phyloP scores from a whole-genome alignment of 1,140 invertebrate genomes.

The Coptotermes formosanus region DNA sequence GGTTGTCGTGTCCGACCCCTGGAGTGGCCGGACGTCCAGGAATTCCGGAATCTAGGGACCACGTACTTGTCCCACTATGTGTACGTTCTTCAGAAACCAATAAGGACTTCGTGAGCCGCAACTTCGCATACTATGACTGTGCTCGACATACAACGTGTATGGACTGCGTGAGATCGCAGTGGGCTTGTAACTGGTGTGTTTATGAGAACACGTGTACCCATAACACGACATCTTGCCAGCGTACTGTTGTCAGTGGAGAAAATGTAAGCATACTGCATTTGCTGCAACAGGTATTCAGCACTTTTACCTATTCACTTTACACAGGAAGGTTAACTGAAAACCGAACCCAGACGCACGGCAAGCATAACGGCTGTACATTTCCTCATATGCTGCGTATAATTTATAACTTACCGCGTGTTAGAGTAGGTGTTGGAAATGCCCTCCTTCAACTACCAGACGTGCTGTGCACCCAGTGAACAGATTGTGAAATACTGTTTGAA shows the following conservation, averaged over 20 bases:
- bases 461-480: no score
- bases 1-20: slow-evolving; percentile 84
- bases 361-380: no score
- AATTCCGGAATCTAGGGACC: slow-evolving; percentile 74
- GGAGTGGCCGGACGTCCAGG: slow-evolving; percentile 69
- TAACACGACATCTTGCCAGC: slow-evolving; percentile 77
- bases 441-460: no score
- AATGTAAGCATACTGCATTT: slow-evolving; percentile 56
- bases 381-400: no score
- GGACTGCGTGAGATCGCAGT: slow-evolving; percentile 82
- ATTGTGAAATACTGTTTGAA: no score
- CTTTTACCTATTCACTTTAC: not conserved
- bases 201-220: slow-evolving; percentile 93
- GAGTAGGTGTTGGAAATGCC: no score
- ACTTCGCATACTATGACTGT: slow-evolving; percentile 95
- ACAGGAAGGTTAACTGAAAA: no score
- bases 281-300: slow-evolving; percentile 32
- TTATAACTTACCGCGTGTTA: no score
- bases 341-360: no score
- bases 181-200: slow-evolving; percentile 95
- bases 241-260: slow-evolving; percentile 79
- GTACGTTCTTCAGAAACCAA: slow-evolving; percentile 91
- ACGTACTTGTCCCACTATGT: slow-evolving; percentile 87
- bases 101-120: slow-evolving; percentile 90
- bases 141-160: slow-evolving; percentile 81